Evolutionary conservation across 2,113 vertebrate species (phyloP).

Genomic region (Microcebus ravelobensis): DNA sequence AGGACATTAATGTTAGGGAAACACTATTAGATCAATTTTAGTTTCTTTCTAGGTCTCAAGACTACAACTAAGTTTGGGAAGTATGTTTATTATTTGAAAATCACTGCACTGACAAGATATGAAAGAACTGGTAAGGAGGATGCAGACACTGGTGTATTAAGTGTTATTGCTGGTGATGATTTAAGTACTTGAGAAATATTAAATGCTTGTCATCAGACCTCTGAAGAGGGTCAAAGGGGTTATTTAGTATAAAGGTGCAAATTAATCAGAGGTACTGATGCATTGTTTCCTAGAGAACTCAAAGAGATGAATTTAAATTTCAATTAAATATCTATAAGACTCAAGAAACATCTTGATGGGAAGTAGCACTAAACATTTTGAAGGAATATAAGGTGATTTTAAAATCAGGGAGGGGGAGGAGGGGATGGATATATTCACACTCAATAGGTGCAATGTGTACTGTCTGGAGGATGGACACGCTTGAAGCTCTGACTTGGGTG

Average conservation of each 20-base stretch:
- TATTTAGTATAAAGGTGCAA: not conserved
- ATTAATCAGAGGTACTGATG: not conserved
- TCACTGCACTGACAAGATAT: not conserved
- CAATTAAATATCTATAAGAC: not conserved
- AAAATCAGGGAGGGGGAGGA: not conserved
- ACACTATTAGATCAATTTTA: not conserved
- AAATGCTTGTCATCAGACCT: not conserved
- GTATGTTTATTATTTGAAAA: not conserved
- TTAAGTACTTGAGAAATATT: not conserved
- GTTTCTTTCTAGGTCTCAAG: not conserved
- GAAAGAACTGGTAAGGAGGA: not conserved
- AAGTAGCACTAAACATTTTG: constrained; percentile 24
- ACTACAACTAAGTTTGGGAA: not conserved
- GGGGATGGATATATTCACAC: no score
- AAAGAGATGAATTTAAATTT: constrained; percentile 32
- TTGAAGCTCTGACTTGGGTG: no score
- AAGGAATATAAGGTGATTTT: constrained; percentile 13
- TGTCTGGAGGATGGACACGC: no score
- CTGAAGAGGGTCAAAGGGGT: not conserved
- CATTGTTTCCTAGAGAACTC: not conserved
- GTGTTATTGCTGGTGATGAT: not conserved
- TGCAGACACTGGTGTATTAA: not conserved
- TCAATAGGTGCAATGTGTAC: no score
- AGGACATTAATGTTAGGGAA: not conserved
- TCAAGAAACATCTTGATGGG: constrained; percentile 4